A percentile compares a stretch with the other conserved stretches of the same genome.
These are phyloP conservation scores for Scelioninae gen. 2 DNA, from an alignment of 2,888 invertebrate genomes.

Conservation along the genomic window DNA sequence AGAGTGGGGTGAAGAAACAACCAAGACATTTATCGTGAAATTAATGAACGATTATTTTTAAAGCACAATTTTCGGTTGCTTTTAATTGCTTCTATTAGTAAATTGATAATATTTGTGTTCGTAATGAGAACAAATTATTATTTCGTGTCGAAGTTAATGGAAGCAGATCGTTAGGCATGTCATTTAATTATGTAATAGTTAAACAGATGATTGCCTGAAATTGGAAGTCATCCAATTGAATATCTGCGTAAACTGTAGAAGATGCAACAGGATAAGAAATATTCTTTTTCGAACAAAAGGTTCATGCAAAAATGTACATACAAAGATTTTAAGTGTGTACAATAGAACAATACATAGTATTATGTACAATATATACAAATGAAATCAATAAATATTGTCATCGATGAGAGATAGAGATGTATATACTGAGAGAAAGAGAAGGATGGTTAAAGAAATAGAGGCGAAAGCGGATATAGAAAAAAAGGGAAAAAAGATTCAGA, in stretches of 20 bases:
- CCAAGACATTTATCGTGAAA: no score
- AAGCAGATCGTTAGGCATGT: slow-evolving; percentile 34
- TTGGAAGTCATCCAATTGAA: slow-evolving; percentile 56
- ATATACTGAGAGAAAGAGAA: slow-evolving; percentile 6
- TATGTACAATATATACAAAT: slow-evolving; percentile 56
- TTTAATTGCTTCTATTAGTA: no score
- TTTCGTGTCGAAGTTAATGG: slow-evolving; percentile 28
- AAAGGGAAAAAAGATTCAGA: slow-evolving; percentile 10
- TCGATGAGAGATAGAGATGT: slow-evolving; percentile 22
- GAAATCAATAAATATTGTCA: slow-evolving; percentile 53
- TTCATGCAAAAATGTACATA: slow-evolving; percentile 58
- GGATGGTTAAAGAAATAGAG: slow-evolving; percentile 1
- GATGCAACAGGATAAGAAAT: slow-evolving; percentile 54
- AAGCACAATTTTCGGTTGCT: no score
- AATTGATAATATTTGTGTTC: no score
- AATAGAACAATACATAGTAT: slow-evolving; percentile 53
- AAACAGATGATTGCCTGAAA: slow-evolving; percentile 48
- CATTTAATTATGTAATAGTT: slow-evolving; percentile 54
- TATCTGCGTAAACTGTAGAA: slow-evolving; percentile 56
- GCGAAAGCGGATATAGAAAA: background rate
- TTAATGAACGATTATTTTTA: no score
- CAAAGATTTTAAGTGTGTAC: slow-evolving; percentile 46
- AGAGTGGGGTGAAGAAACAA: no score
- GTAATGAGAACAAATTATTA: slow-evolving; percentile 28
- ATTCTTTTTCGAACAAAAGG: slow-evolving; percentile 56